Evolutionary conservation across 2,113 vertebrate species (phyloP).

Genomic region (Hippocampus barbouri): DNA sequence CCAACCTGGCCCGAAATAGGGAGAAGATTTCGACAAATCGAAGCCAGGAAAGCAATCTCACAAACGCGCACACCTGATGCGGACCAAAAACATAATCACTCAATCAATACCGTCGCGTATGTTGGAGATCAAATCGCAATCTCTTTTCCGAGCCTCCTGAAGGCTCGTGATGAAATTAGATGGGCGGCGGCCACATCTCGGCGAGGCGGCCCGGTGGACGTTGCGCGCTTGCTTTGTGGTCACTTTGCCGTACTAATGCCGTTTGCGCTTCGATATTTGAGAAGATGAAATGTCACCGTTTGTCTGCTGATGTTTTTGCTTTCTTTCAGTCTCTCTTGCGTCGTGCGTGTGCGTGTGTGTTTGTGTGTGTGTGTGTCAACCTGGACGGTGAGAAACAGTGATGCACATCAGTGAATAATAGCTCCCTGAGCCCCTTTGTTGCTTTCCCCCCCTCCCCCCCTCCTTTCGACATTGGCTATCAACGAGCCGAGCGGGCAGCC

Average conservation of each 20-base stretch:
- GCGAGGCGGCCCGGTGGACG: conserved; percentile 28
- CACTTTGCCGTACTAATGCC: conserved; percentile 60
- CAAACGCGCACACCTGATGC: conserved; percentile 49
- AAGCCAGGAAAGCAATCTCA: conserved; percentile 47
- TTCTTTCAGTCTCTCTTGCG: conserved; percentile 10
- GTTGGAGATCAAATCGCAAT: conserved; percentile 66
- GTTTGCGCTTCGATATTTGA: conserved; percentile 50
- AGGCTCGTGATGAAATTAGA: conserved; percentile 45
- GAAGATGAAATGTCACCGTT: conserved; percentile 44
- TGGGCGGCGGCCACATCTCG: conserved; percentile 53
- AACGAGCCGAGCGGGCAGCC: conserved; percentile 4
- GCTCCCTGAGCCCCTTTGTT: conserved; percentile 1
- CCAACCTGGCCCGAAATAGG: conserved; percentile 40
- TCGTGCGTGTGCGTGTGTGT: too few relatives aligned
- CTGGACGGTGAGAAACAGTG: conserved; percentile 1
- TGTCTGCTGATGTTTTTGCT: conserved; percentile 37
- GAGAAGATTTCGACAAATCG: conserved; percentile 52
- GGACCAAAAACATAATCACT: neutral
- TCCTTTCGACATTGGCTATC: conserved; percentile 1
- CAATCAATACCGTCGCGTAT: conserved; percentile 58
- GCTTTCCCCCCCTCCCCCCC: neutral
- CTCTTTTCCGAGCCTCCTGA: conserved; percentile 48
- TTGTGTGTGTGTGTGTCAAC: neutral
- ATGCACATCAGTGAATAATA: conserved; percentile 16
- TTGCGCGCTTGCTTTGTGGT: conserved; percentile 50